These are phyloP conservation scores for Apostichopus californicus DNA, from an alignment of 35 echinoderm and acorn worm genomes.

Conservation along the genomic window DNA sequence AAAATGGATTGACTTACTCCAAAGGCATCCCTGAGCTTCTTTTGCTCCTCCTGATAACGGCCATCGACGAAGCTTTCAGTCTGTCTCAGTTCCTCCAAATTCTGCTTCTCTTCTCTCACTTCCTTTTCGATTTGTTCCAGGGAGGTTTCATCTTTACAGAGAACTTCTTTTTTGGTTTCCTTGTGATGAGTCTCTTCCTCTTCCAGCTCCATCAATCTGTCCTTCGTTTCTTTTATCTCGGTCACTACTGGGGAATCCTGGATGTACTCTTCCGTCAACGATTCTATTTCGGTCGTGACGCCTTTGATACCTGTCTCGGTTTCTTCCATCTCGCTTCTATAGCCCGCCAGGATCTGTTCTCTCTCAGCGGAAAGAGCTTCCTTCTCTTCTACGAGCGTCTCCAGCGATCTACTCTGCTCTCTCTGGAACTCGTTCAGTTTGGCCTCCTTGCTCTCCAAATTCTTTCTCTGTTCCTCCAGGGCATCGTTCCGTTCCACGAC, in stretches of 20 bases:
- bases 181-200: not conserved
- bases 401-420: slow-evolving; percentile 55
- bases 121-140: slow-evolving; percentile 13
- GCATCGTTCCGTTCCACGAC: slow-evolving; percentile 63
- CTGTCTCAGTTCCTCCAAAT: slow-evolving; percentile 69
- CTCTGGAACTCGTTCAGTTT: slow-evolving; percentile 77
- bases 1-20: slow-evolving; percentile 46
- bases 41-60: slow-evolving; percentile 67
- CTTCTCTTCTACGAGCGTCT: slow-evolving; percentile 54
- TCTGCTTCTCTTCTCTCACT: slow-evolving; percentile 47
- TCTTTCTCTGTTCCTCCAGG: slow-evolving; percentile 66
- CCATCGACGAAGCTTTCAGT: slow-evolving; percentile 76
- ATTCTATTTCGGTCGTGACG: slow-evolving; percentile 45
- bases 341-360: slow-evolving; percentile 40
- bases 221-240: not conserved
- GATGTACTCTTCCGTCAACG: slow-evolving; percentile 3
- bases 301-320: slow-evolving; percentile 28
- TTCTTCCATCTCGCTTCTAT: slow-evolving; percentile 56
- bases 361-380: slow-evolving; percentile 27
- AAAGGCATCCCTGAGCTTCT: slow-evolving; percentile 64
- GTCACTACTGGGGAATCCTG: not conserved
- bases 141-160: not conserved
- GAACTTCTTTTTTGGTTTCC: not conserved
- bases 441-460: slow-evolving; percentile 65
- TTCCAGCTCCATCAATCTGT: not conserved